Evolutionary conservation across 2,888 invertebrate genomes (phyloP).

Genomic region (Philonicus albiceps): DNA sequence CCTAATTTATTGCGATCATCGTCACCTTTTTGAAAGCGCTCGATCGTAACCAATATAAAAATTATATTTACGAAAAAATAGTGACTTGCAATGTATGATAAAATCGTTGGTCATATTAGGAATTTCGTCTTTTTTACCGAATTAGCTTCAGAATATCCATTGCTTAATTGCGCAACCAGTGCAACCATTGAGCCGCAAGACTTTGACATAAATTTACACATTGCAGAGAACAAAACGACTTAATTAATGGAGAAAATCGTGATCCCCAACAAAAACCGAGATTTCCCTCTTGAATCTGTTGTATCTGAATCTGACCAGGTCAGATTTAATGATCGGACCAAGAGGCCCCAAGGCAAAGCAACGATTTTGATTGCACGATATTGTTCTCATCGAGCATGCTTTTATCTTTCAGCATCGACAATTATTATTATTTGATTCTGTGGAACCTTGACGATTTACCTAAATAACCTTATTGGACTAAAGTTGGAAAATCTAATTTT

Average conservation of each 20-base stretch:
- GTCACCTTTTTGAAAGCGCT: background rate
- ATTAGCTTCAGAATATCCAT: background rate
- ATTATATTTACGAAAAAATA: background rate
- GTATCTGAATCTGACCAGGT: background rate
- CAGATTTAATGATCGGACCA: background rate
- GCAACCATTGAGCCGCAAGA: background rate
- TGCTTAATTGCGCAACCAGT: background rate
- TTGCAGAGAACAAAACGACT: background rate
- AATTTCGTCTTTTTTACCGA: background rate
- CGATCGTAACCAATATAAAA: background rate
- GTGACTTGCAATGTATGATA: background rate
- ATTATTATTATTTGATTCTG: background rate
- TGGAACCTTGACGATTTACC: background rate
- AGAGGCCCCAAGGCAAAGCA: background rate
- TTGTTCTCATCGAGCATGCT: background rate
- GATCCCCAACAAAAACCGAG: constrained; percentile 12
- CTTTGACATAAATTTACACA: constrained; percentile 12
- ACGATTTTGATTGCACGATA: background rate
- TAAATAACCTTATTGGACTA: background rate
- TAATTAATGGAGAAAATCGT: constrained; percentile 16
- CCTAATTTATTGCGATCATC: background rate
- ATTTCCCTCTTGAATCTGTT: background rate
- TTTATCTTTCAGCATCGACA: background rate
- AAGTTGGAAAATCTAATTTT: background rate
- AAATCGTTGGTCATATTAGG: background rate